These are phyloP conservation scores for Hedya salicella DNA, from an alignment of 2,888 invertebrate genomes.

Conservation along the genomic window DNA sequence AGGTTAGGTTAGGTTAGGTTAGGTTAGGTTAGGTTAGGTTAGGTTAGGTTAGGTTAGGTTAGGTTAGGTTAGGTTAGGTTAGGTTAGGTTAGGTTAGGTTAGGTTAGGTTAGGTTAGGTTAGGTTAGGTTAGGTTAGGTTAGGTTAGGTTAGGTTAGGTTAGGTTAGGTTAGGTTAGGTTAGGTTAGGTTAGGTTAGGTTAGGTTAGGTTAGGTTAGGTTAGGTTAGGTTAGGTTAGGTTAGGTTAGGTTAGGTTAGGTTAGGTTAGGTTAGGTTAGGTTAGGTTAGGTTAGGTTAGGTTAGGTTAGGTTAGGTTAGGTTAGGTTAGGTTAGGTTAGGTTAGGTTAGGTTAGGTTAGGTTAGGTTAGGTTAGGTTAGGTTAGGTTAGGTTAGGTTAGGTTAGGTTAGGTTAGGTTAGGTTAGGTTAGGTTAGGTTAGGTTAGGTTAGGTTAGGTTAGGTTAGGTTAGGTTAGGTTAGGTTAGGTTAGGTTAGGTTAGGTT, in stretches of 20 bases:
- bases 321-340: constrained; percentile 39
- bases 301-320: constrained; percentile 40
- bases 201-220: constrained; percentile 43
- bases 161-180: constrained; percentile 43
- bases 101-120: constrained; percentile 44
- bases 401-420: constrained; percentile 39
- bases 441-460: constrained; percentile 39
- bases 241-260: constrained; percentile 41
- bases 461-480: constrained; percentile 39
- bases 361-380: constrained; percentile 39
- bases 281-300: constrained; percentile 41
- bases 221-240: constrained; percentile 41
- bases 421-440: constrained; percentile 39
- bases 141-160: constrained; percentile 43
- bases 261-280: constrained; percentile 41
- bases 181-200: constrained; percentile 43
- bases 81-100: constrained; percentile 44
- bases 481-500: constrained; percentile 39
- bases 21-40: constrained; percentile 43
- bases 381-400: constrained; percentile 39
- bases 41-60: constrained; percentile 44
- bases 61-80: constrained; percentile 44
- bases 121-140: constrained; percentile 44
- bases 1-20: constrained; percentile 44
- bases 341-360: constrained; percentile 39